Evolutionary conservation across 2,888 invertebrate species (phyloP).

Genomic region (Odontomyia ornata): DNA sequence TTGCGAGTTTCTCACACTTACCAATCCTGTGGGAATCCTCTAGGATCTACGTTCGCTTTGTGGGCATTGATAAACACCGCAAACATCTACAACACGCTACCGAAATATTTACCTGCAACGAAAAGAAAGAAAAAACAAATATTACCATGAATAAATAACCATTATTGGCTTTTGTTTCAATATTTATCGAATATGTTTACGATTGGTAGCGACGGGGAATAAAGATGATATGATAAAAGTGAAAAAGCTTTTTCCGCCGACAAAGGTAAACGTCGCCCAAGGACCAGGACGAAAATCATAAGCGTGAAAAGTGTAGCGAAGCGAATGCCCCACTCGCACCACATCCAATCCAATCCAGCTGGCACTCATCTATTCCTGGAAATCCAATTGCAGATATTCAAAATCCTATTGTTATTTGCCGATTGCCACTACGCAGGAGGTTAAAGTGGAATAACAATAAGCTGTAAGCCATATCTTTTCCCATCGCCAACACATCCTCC

Average conservation of each 20-base stretch:
- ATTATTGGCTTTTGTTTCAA: constrained; percentile 47
- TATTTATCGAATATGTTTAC: constrained; percentile 43
- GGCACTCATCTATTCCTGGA: too few relatives aligned
- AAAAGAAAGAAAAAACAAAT: constrained; percentile 45
- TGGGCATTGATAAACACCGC: background rate
- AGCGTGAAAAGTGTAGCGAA: too few relatives aligned
- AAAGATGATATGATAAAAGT: background rate
- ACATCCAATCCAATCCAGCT: too few relatives aligned
- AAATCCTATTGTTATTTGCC: constrained; percentile 1
- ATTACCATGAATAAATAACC: constrained; percentile 42
- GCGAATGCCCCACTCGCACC: too few relatives aligned
- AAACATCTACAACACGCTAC: too few relatives aligned
- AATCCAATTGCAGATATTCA: background rate
- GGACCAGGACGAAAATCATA: too few relatives aligned
- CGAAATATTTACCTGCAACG: constrained; percentile 47
- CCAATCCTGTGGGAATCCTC: background rate
- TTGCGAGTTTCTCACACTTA: background rate
- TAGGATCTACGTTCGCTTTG: background rate
- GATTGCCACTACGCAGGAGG: background rate
- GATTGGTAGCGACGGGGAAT: constrained; percentile 9
- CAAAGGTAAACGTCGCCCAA: too few relatives aligned
- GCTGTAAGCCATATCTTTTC: background rate
- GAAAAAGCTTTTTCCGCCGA: too few relatives aligned
- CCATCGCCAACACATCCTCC: too few relatives aligned
- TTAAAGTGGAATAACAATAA: background rate